Percentiles rank a stretch among this genome's conserved stretches.
Conservation (phyloP, 2,113 vertebrate genomes). For the Hydropotes inermis region DNA sequence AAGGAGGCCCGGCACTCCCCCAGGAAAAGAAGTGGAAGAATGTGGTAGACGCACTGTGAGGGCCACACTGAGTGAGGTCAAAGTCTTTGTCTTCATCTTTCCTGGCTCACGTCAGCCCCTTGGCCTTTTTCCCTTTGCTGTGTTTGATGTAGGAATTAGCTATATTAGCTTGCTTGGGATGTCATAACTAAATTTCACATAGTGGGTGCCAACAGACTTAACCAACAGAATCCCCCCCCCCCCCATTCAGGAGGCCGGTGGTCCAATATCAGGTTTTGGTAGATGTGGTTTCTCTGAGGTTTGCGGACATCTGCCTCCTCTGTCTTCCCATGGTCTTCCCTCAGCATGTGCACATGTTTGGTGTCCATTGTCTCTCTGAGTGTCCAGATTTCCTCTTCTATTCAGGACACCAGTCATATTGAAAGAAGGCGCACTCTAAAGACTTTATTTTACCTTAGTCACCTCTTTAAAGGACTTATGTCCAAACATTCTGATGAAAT, state of each 20-base stretch:
- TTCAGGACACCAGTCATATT: not conserved
- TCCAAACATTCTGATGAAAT: not conserved
- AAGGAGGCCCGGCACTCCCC: not conserved
- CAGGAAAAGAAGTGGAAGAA: not conserved
- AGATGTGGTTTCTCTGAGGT: not conserved
- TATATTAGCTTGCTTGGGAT: no score
- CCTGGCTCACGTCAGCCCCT: not conserved
- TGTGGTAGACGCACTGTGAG: no score
- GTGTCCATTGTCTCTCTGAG: not conserved
- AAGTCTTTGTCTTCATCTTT: not conserved
- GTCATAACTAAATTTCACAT: not conserved
- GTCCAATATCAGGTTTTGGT: not conserved
- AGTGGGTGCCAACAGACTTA: not conserved
- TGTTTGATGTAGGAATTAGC: not conserved
- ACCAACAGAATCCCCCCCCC: not conserved
- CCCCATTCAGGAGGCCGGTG: not conserved
- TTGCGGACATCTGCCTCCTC: rapidly evolving
- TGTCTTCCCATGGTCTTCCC: not conserved
- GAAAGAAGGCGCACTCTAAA: not conserved
- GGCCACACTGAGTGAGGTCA: not conserved
- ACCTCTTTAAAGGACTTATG: not conserved
- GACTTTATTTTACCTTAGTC: not conserved
- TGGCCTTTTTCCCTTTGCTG: not conserved
- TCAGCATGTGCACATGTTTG: not conserved
- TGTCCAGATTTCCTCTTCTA: not conserved